Percentiles rank a stretch among this genome's conserved stretches.
Conservation (phyloP, 2,113 vertebrate species). For the Romanogobio albipinnatus region DNA sequence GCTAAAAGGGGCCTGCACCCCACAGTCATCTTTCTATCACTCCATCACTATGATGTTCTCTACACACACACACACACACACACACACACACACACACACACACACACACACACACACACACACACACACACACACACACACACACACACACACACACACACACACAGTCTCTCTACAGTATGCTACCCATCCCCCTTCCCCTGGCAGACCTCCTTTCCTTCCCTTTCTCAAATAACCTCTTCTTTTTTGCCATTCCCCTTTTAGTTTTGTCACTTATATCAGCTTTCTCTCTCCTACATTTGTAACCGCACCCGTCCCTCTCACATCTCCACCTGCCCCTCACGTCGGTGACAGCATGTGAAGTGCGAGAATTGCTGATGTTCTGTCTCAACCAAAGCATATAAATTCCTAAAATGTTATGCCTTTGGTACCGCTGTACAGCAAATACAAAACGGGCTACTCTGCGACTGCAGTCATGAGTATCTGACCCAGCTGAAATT, state of each 20-base stretch:
- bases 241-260: neutral
- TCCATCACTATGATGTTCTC: constrained; percentile 10
- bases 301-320: neutral
- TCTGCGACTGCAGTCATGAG: constrained; percentile 22
- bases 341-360: neutral
- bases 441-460: constrained; percentile 21
- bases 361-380: constrained; percentile 33
- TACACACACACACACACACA: neutral
- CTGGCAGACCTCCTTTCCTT: neutral
- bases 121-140: neutral
- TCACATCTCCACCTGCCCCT: neutral
- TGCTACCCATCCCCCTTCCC: neutral
- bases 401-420: constrained; percentile 23
- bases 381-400: constrained; percentile 39
- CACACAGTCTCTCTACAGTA: neutral
- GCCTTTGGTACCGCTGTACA: neutral
- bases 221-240: constrained; percentile 20
- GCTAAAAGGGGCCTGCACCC: constrained; percentile 43
- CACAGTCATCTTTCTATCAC: constrained; percentile 38
- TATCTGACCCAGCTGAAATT: constrained; percentile 37
- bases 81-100: neutral
- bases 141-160: neutral
- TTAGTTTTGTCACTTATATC: constrained; percentile 14
- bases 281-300: constrained; percentile 25
- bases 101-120: neutral